phyloP scores from a whole-genome alignment of 2,888 invertebrate genomes.

The Fissipunctia ypsillon region DNA sequence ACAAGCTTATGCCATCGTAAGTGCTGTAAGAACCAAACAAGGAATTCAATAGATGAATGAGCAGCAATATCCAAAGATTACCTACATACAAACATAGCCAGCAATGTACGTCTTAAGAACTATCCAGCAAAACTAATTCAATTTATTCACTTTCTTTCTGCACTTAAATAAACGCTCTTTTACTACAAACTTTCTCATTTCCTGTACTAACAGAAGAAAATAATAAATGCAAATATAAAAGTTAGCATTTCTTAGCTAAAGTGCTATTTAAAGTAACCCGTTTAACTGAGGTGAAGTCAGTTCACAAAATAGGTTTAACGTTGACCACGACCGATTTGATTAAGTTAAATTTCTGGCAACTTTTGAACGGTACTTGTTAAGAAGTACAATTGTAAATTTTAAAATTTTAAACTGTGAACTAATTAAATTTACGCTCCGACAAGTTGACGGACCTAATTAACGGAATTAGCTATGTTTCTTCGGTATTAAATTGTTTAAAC shows the following conservation, averaged over 20 bases:
- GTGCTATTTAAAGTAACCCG: constrained; percentile 81
- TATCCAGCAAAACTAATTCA: constrained; percentile 30
- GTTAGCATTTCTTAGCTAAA: constrained; percentile 78
- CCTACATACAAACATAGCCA: constrained; percentile 6
- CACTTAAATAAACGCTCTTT: constrained; percentile 41
- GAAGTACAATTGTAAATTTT: constrained; percentile 78
- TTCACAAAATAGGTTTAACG: constrained; percentile 85
- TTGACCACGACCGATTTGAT: constrained; percentile 85
- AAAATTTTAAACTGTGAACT: constrained; percentile 64
- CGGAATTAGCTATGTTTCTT: constrained; percentile 45
- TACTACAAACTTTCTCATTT: constrained; percentile 44
- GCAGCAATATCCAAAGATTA: background rate
- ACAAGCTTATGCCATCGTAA: background rate
- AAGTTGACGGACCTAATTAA: constrained; percentile 67
- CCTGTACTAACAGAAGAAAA: constrained; percentile 58
- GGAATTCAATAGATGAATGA: background rate
- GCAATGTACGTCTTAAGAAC: constrained; percentile 21
- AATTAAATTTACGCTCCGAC: constrained; percentile 69
- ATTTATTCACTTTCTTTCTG: constrained; percentile 27
- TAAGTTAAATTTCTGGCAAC: constrained; percentile 85
- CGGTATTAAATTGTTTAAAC: constrained; percentile 24
- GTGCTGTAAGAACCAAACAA: background rate
- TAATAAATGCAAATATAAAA: constrained; percentile 80
- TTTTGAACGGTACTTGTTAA: constrained; percentile 84
- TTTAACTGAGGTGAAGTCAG: constrained; percentile 83